Conservation (phyloP, 2,888 invertebrate species). For the Ophion costatus region DNA sequence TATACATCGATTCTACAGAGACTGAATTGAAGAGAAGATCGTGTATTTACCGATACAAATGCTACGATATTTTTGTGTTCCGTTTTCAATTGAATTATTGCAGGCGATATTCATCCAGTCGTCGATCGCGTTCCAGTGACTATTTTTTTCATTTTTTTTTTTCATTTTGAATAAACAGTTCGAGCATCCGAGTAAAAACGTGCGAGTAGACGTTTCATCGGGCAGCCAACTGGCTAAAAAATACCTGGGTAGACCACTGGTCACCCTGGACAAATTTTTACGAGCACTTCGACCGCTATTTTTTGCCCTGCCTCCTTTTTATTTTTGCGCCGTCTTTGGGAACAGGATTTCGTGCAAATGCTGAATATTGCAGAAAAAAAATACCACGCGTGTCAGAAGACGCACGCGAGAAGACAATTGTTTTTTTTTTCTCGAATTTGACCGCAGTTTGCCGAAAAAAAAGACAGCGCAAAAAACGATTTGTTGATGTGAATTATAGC, state of each 20-base stretch:
- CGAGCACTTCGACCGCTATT: not conserved
- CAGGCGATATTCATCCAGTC: not conserved
- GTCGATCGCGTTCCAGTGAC: not conserved
- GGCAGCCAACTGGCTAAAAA: not conserved
- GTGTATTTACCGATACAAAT: constrained; percentile 24
- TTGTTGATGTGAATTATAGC: not conserved
- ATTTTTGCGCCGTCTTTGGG: too few species aligned
- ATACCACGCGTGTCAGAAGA: too few species aligned
- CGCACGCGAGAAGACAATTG: too few species aligned
- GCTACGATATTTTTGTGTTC: constrained; percentile 15
- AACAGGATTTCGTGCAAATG: too few species aligned
- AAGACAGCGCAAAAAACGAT: not conserved
- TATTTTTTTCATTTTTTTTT: constrained; percentile 29
- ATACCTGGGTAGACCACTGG: not conserved
- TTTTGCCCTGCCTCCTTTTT: not conserved
- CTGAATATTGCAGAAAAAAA: too few species aligned
- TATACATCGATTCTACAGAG: constrained; percentile 60
- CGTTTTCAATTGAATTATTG: not conserved
- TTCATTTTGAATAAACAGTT: constrained; percentile 2
- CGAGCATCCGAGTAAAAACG: not conserved
- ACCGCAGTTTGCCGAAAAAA: not conserved
- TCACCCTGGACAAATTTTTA: not conserved
- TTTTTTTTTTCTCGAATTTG: not conserved
- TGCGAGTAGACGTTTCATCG: not conserved
- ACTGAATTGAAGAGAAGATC: constrained; percentile 45